phyloP scores from a whole-genome alignment of 2,888 invertebrate genomes.

The Stenchaetothrips biformis region DNA sequence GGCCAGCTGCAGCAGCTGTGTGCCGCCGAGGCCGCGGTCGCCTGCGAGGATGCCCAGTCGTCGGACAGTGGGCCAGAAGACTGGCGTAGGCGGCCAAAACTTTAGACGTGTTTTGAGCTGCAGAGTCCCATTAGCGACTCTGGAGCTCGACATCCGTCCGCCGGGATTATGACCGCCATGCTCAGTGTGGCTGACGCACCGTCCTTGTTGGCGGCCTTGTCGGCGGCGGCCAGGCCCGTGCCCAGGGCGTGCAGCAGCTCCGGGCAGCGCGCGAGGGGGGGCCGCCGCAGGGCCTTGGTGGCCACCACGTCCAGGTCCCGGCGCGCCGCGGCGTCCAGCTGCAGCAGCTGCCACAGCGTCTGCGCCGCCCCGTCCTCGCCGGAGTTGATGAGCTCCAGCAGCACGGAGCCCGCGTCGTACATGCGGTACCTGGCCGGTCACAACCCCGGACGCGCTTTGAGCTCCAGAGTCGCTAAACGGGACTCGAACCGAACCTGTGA shows the following conservation, averaged over 20 bases:
- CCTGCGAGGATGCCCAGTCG: no score
- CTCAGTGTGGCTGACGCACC: no score
- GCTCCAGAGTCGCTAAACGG: no score
- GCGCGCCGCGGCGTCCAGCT: constrained; percentile 9
- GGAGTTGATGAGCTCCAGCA: background rate
- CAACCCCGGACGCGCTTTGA: no score
- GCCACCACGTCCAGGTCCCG: background rate
- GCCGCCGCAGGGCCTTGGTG: background rate
- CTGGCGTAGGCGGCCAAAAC: no score
- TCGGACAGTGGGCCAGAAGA: no score
- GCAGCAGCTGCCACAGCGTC: constrained; percentile 21
- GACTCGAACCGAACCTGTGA: no score
- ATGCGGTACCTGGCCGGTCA: constrained; percentile 21
- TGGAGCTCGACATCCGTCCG: no score
- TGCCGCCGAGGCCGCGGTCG: background rate
- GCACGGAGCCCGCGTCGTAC: constrained; percentile 6
- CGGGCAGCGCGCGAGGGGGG: background rate
- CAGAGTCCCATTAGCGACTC: no score
- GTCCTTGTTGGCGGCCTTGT: background rate
- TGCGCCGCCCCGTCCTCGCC: constrained; percentile 1
- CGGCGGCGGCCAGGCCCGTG: background rate
- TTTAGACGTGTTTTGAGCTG: no score
- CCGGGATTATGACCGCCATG: no score
- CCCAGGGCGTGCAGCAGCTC: constrained; percentile 19
- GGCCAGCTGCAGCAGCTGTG: constrained; percentile 3